Evolutionary conservation across 2,113 vertebrate species (phyloP), one percentile per base, ranked within the genome.

Genomic region (Protomyctophum bolini): DNA sequence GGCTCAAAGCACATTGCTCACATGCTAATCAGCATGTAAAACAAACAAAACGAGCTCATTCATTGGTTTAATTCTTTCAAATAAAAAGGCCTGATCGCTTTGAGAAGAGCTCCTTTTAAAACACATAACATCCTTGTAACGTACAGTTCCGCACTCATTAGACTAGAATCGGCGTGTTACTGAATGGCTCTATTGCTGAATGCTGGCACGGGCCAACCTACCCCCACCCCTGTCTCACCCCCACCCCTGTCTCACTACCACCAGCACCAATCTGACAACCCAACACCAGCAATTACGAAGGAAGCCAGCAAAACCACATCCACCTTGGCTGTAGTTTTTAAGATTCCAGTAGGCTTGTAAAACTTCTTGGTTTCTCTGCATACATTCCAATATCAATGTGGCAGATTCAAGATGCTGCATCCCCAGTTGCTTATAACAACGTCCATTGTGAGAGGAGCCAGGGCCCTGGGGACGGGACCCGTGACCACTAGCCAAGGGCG

Each of bases 261-360:
- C 80, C 86, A 80, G 84, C 84, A 81, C 85, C 75, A 90, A 89
- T 89, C 84, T 86, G 87, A 89, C 89, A 91, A 91, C 88, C 87
- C 90, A 90, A 92, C 84, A 92, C 91, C 89, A 89, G 87, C 90
- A 93, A 91, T 93, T 91, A 93, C 85, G 86, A 91, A 92, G 92
- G 91, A 94, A 92, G 89, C 88, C 83, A 91, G 87, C 76, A 79
- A 84, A 86, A 91, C 91, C 90, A 93, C 92, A 90, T 93, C 91
- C 91, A 89, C 83, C 87, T 88, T 91, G 88, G 90, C 90, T 90
- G 84, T 70, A 89, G 85, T 88, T 86, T 90, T 88, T 86, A 88
- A 87, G 85, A 90, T 87, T 90, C 85, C 87, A 91, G 85, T 72
- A 87, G 81, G 87, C 87, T 88, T 86, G 82, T 91, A 85, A 89